Evolutionary conservation across 1,140 invertebrate genomes (phyloP).

Genomic region (Zaprionus ghesquierei): DNA sequence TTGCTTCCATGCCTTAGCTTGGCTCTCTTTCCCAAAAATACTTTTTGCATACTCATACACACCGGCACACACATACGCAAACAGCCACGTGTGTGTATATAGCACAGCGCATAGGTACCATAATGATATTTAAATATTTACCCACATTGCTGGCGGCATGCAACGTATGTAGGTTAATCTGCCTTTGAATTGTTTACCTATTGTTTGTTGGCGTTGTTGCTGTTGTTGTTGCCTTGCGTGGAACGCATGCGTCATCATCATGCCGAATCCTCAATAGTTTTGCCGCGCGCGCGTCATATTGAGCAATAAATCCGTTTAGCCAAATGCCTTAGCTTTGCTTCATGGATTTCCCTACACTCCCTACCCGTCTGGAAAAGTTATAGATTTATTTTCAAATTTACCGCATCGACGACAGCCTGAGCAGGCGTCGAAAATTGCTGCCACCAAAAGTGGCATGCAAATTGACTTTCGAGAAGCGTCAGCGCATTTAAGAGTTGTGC

Average conservation of each 20-base stretch:
- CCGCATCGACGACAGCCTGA: constrained; percentile 62
- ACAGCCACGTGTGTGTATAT: not conserved
- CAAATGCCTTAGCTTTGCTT: constrained; percentile 25
- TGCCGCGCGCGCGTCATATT: constrained; percentile 29
- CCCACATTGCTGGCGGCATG: constrained; percentile 60
- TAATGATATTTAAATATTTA: constrained; percentile 81
- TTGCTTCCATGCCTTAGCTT: not conserved
- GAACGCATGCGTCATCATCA: constrained; percentile 40
- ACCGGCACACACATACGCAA: not conserved
- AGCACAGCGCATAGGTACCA: constrained; percentile 21
- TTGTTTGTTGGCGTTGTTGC: constrained; percentile 42
- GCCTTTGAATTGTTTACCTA: constrained; percentile 70
- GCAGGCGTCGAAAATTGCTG: constrained; percentile 33
- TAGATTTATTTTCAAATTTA: constrained; percentile 73
- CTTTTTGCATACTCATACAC: constrained; percentile 38
- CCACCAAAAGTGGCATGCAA: constrained; percentile 73
- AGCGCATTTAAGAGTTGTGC: constrained; percentile 41
- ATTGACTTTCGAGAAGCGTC: constrained; percentile 74
- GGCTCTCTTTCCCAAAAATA: constrained; percentile 48
- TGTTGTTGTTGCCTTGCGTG: constrained; percentile 18
- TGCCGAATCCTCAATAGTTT: constrained; percentile 41
- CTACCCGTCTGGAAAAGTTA: constrained; percentile 2
- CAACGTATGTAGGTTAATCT: constrained; percentile 75
- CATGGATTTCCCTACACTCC: not conserved
- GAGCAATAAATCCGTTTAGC: constrained; percentile 61